A percentile compares a stretch with the other conserved stretches of the same genome.
phyloP scores from a whole-genome alignment of 2,888 invertebrate genomes.

The Odontomyia ornata region DNA sequence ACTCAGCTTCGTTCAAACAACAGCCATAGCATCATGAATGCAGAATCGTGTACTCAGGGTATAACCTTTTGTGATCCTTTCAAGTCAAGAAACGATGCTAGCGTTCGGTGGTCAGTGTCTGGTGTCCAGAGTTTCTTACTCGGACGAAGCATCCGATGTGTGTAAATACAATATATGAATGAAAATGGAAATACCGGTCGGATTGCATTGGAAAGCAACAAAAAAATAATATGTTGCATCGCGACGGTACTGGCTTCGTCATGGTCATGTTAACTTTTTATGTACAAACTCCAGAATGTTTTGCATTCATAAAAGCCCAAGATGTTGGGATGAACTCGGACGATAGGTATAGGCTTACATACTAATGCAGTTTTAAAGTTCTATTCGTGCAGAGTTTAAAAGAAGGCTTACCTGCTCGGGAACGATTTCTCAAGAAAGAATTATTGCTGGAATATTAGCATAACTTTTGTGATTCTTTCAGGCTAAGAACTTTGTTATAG shows the following conservation, averaged over 20 bases:
- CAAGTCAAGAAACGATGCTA: not conserved
- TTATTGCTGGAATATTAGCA: too few relatives aligned
- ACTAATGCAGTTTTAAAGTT: too few relatives aligned
- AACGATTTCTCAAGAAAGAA: too few relatives aligned
- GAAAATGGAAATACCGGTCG: not conserved
- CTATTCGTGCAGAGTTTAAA: too few relatives aligned
- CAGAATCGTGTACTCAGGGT: slow-evolving; percentile 6
- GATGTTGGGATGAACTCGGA: too few relatives aligned
- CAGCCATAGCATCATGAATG: not conserved
- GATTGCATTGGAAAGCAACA: not conserved
- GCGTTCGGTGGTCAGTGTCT: not conserved
- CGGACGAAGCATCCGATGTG: not conserved
- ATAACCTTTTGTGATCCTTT: slow-evolving; percentile 37
- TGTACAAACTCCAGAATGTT: not conserved
- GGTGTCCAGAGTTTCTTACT: too few relatives aligned
- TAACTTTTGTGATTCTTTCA: too few relatives aligned
- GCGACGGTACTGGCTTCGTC: too few relatives aligned
- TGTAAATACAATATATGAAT: slow-evolving; percentile 4
- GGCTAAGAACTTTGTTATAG: too few relatives aligned
- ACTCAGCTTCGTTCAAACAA: not conserved
- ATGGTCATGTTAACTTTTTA: too few relatives aligned
- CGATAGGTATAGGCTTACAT: too few relatives aligned
- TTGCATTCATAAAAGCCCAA: not conserved
- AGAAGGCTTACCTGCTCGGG: too few relatives aligned
- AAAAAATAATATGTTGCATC: not conserved